A percentile compares a stretch with the other conserved stretches of the same genome.
phyloP scores from a whole-genome alignment of 2,113 vertebrate genomes.

The Cynopterus brachyotis region DNA sequence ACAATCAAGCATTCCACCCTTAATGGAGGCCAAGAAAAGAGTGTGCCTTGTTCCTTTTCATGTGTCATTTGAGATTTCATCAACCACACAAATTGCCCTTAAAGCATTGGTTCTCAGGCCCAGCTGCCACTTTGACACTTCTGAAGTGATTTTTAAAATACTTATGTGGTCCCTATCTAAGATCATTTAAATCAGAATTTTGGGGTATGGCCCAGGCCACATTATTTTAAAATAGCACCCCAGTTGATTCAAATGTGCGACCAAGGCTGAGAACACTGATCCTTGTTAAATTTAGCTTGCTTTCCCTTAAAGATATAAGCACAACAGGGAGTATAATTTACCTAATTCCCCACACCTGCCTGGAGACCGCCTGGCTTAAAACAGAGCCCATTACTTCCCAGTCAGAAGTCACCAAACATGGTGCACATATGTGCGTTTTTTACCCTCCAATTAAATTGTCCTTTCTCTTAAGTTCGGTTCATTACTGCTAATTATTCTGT shows the following conservation, averaged over 20 bases:
- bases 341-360: neutral
- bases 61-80: neutral
- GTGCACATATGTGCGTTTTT: neutral
- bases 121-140: neutral
- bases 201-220: neutral
- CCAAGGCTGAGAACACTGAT: neutral
- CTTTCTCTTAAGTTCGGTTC: neutral
- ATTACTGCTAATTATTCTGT: slow-evolving; percentile 45
- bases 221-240: neutral
- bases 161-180: neutral
- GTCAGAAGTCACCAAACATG: neutral
- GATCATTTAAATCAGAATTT: neutral
- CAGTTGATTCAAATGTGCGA: neutral
- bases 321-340: neutral
- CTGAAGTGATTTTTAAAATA: neutral
- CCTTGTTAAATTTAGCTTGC: slow-evolving; percentile 41
- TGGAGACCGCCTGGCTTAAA: neutral
- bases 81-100: neutral
- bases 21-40: neutral
- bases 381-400: neutral
- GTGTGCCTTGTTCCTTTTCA: neutral
- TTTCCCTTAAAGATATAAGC: neutral
- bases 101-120: neutral
- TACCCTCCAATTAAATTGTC: neutral
- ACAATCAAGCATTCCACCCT: no score